A percentile compares a stretch with the other conserved stretches of the same genome.
Conservation (phyloP, 2,888 invertebrate genomes). For the Campoplex nolae region DNA sequence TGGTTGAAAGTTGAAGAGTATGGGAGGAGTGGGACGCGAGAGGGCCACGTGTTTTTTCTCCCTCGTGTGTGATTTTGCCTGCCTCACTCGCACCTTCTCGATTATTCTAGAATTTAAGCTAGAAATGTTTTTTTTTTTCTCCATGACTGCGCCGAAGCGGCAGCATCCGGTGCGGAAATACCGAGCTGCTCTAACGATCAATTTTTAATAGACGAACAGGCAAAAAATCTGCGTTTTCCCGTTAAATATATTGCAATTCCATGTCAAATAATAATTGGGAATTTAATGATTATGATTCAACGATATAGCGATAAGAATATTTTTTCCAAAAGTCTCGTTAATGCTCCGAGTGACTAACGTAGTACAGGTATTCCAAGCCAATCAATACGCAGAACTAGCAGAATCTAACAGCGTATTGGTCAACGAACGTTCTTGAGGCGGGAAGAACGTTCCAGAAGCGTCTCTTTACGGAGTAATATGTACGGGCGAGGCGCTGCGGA, state of each 20-base stretch:
- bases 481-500: constrained; percentile 71
- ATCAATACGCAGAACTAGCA: constrained; percentile 30
- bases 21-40: neutral
- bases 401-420: constrained; percentile 71
- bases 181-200: constrained; percentile 11
- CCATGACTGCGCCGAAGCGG: constrained; percentile 53
- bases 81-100: constrained; percentile 36
- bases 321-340: neutral
- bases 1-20: neutral
- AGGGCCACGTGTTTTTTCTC: constrained; percentile 31
- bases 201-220: neutral
- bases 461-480: constrained; percentile 76
- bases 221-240: neutral
- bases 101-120: constrained; percentile 43
- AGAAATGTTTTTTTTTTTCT: constrained; percentile 42
- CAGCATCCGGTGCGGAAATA: constrained; percentile 60
- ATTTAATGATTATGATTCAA: neutral
- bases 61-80: neutral
- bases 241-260: neutral
- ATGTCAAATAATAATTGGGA: neutral
- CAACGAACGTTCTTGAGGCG: constrained; percentile 33
- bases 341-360: constrained; percentile 33
- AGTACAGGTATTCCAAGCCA: constrained; percentile 47
- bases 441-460: constrained; percentile 81
- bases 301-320: neutral